phyloP scores from a whole-genome alignment of 2,113 vertebrate genomes.

The Scomber colias region DNA sequence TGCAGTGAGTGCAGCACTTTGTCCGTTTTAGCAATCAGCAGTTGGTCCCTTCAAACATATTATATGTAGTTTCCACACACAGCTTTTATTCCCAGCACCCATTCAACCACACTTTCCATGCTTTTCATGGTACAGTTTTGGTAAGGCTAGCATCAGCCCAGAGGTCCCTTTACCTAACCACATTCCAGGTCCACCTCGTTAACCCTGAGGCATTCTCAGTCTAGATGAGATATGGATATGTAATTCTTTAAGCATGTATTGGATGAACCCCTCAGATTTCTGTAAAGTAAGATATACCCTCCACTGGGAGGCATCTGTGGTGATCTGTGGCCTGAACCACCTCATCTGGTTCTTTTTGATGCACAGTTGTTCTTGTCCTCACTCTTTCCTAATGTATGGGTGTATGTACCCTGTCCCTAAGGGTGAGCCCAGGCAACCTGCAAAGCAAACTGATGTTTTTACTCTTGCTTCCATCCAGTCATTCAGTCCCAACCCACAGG shows the following conservation, averaged over 20 bases:
- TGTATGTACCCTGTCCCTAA: neutral
- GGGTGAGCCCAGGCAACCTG: neutral
- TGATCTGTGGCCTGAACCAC: neutral
- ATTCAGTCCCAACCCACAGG: neutral
- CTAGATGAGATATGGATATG: neutral
- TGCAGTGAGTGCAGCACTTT: neutral
- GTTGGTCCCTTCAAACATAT: neutral
- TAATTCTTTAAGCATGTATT: neutral
- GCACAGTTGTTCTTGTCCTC: neutral
- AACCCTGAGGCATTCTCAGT: neutral
- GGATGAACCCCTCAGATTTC: neutral
- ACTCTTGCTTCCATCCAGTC: neutral
- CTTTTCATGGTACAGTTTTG: neutral
- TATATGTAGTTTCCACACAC: neutral
- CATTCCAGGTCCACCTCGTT: neutral
- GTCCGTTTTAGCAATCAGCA: conserved; percentile 7
- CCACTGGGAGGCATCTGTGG: neutral
- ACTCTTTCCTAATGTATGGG: neutral
- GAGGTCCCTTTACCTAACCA: neutral
- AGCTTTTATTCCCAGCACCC: neutral
- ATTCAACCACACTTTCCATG: neutral
- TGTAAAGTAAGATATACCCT: neutral
- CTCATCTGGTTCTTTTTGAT: neutral
- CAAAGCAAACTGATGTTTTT: neutral
- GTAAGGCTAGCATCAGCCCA: neutral